These are phyloP conservation scores for Resseliella maxima DNA, from an alignment of 2,888 invertebrate genomes.

Conservation along the genomic window DNA sequence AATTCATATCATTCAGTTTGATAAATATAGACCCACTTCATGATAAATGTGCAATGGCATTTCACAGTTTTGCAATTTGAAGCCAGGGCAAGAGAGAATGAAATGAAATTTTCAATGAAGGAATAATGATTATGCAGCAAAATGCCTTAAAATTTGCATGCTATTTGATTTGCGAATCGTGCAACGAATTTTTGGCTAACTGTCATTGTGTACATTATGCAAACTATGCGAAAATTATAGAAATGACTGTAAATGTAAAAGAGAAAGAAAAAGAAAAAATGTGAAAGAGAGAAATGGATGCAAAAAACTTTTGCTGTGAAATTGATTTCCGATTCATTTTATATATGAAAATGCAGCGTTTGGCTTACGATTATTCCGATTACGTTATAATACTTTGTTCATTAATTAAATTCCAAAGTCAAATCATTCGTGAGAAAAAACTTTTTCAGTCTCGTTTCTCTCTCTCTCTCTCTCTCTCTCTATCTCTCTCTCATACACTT, in stretches of 20 bases:
- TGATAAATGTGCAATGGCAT: neutral
- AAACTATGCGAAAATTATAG: neutral
- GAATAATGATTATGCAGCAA: constrained; percentile 1
- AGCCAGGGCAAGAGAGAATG: neutral
- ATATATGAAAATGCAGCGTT: neutral
- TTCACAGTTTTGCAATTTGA: neutral
- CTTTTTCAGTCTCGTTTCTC: neutral
- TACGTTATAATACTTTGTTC: constrained; percentile 35
- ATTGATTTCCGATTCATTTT: neutral
- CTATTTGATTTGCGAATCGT: neutral
- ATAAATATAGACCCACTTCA: neutral
- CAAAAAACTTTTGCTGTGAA: neutral
- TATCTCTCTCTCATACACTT: too few species aligned
- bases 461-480: too few species aligned
- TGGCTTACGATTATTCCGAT: neutral
- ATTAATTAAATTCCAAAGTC: constrained; percentile 53
- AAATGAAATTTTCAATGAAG: neutral
- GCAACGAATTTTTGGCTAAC: neutral
- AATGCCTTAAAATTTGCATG: neutral
- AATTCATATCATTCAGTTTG: neutral
- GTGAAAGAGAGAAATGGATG: neutral
- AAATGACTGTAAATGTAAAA: too few species aligned
- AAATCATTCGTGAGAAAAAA: constrained; percentile 25
- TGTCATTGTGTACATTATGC: neutral
- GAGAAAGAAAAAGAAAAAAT: too few species aligned